Conservation (phyloP, 2,888 invertebrate genomes). For the Melanostoma scalare region DNA sequence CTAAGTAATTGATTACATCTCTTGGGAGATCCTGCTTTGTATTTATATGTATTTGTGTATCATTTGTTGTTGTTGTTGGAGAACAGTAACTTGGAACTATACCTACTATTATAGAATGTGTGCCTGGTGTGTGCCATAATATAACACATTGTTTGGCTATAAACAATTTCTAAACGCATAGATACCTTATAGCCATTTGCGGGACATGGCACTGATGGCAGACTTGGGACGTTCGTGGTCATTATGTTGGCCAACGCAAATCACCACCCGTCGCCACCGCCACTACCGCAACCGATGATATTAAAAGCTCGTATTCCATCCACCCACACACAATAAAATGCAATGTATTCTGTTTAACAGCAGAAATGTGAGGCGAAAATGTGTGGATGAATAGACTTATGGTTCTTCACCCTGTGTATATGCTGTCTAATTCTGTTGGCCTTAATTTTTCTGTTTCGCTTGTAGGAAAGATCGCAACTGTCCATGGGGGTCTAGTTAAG, state of each 20-base stretch:
- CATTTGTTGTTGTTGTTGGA: slow-evolving; percentile 6
- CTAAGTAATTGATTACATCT: slow-evolving; percentile 82
- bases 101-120: slow-evolving; percentile 19
- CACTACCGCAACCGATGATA: slow-evolving; percentile 5
- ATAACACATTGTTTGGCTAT: slow-evolving; percentile 58
- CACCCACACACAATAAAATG: slow-evolving; percentile 47
- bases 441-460: slow-evolving; percentile 13
- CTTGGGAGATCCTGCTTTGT: slow-evolving; percentile 75
- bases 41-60: slow-evolving; percentile 7
- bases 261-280: slow-evolving; percentile 33
- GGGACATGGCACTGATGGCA: slow-evolving; percentile 17
- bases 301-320: slow-evolving; percentile 30
- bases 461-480: not conserved
- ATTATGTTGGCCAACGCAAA: slow-evolving; percentile 53
- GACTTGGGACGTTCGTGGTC: slow-evolving; percentile 34
- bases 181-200: slow-evolving; percentile 54
- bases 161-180: slow-evolving; percentile 65
- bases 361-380: slow-evolving; percentile 31
- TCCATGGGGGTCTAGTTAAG: slow-evolving; percentile 33
- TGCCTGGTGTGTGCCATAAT: slow-evolving; percentile 6
- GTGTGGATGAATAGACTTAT: slow-evolving; percentile 21
- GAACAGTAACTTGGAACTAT: not conserved
- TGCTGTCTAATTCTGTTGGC: slow-evolving; percentile 23
- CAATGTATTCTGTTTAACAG: slow-evolving; percentile 54
- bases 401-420: too few relatives aligned